Conservation (phyloP, 1,140 invertebrate species). For the Drosophila kurseongensis region DNA sequence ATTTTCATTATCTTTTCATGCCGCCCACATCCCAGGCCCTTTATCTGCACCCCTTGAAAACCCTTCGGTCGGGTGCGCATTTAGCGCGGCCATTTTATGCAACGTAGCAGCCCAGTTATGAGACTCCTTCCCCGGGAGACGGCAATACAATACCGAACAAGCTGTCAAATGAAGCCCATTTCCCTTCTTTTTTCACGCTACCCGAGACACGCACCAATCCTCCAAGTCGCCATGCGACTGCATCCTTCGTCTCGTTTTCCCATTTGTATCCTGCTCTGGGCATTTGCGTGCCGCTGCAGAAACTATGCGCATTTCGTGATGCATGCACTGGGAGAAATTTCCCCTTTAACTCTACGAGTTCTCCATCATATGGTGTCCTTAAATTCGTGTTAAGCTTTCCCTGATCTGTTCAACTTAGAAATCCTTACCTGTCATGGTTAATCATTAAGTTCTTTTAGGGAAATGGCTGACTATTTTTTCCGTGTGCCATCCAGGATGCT, state of each 20-base stretch:
- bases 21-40: slow-evolving; percentile 8
- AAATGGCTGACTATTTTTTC: slow-evolving; percentile 31
- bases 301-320: slow-evolving; percentile 74
- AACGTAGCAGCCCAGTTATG: slow-evolving; percentile 48
- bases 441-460: not conserved
- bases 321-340: slow-evolving; percentile 21
- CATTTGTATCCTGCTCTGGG: slow-evolving; percentile 38
- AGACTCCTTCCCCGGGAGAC: slow-evolving; percentile 12
- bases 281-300: slow-evolving; percentile 62
- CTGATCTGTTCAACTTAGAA: no score
- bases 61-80: slow-evolving; percentile 53
- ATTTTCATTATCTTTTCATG: slow-evolving; percentile 66
- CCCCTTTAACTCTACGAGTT: no score
- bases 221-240: slow-evolving; percentile 32
- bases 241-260: slow-evolving; percentile 31
- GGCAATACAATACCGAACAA: slow-evolving; percentile 74
- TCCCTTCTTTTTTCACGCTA: slow-evolving; percentile 19
- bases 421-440: no score
- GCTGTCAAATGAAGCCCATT: slow-evolving; percentile 82
- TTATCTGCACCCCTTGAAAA: not conserved
- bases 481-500: slow-evolving; percentile 47
- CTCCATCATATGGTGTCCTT: no score
- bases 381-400: no score
- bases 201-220: slow-evolving; percentile 41
- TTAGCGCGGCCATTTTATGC: slow-evolving; percentile 67